Base-by-base conservation (phyloP, 2,888 invertebrate genomes). In the Dendrolimus houi region DNA sequence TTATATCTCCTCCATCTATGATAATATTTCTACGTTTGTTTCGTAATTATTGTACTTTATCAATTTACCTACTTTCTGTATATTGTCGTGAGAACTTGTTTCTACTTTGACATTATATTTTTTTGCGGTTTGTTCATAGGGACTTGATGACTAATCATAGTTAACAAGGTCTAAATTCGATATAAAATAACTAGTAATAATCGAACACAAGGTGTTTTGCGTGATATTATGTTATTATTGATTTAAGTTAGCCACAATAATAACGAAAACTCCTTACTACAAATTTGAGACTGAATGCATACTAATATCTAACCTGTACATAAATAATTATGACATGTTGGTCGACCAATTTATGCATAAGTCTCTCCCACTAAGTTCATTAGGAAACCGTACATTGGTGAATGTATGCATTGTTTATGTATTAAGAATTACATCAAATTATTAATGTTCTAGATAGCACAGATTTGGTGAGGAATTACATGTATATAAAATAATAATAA, bases 111-210 rank as follows among this genome's bases (percentile, higher is more conserved):
- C 52, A 56, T 9, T 65, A 66, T 64, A 65, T 64, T 62, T 59
- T 64, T 67, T 61, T 62, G 60, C 63, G 65, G 64, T 63, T 64
- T 68, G 67, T 68, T 74, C 72, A 68, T 70, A n/a, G n/a, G n/a
- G n/a, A 74, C 79, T 71, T 74, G 83, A 82, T 83, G 83, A 83
- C 83, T 83, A 83, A 83, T 83, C 73, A 68, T 56, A 60, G 64
- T 60, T 71, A 72, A 64, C 73, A 72, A 75, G 76, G 74, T 72
- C 70, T 67, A 70, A 66, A 70, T 29, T 29, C 6, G 29, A 29
- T 29, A 0, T 29, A 29, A 29, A 29, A 29, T 29, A 29, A 29
- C 29, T 69, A 65, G 60, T 66, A 63, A 64, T 63, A 58, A 63
- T 29, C 29, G 61, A 60, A 65, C 62, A 62, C 66, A 64, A 63